Evolutionary conservation across 2,888 invertebrate genomes (phyloP), one percentile per base, ranked within the genome.

Genomic region (Acleris literana): DNA sequence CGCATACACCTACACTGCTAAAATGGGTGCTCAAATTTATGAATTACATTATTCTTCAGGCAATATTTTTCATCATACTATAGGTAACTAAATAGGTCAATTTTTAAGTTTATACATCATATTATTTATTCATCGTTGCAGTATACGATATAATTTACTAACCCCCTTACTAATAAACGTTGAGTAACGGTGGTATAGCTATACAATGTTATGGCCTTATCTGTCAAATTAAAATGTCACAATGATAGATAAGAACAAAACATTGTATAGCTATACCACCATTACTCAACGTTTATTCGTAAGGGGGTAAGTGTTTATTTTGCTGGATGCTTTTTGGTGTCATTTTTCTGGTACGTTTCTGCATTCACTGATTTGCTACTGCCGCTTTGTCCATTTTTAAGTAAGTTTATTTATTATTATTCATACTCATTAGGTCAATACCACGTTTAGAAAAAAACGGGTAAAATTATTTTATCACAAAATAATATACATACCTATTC

Each of bases 1-100:
- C 77, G 76, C 78, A 76, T 79, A 79, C 79, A 78, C 81, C 70
- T 69, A 72, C 74, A 76, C 71, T 62, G 69, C 71, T 72, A 70
- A 53, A 51, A 51, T 57, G 64, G 71, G 69, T 69, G 70, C 71
- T 71, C 70, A 57, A 65, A 61, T 18, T 5, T 60, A 60, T 25
- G 25, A 25, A 49, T 20, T 18, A 54, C 25, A n/a, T 59, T 54
- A 46, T 25, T 43, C 22, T 11, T n/a, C 51, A 61, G 29, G 60
- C 51, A 51, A 55, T 16, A 51, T 17, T 43, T 60, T 39, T 25
- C 52, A 43, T 51, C 60, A 52, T 43, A 22, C 43, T 60, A 51
- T 33, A 39, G 20, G 2, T 51, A 22, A 7, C 18, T 48, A 55
- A 9, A 3, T 9, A 33, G 29, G 33, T 13, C 39, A 13, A 13